Evolutionary conservation across 53 echinoderm and acorn worm genomes (phyloP).

Genomic region (Luidia sarsii): DNA sequence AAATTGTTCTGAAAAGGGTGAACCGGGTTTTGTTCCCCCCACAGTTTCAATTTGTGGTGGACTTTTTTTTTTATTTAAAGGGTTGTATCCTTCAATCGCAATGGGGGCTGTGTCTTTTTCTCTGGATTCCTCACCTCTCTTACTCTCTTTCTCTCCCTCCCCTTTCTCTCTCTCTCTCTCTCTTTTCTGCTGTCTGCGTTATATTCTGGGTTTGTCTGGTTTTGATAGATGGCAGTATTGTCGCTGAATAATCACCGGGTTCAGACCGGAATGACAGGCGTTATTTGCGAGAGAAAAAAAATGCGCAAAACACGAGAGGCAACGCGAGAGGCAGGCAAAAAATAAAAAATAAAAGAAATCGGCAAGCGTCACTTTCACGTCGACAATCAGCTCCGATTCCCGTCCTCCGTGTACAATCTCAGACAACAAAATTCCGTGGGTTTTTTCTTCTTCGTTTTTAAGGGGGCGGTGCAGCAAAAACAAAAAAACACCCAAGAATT

Average conservation of each 20-base stretch:
- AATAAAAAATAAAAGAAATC: not conserved
- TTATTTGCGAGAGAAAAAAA: not conserved
- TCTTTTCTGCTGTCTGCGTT: too few relatives aligned
- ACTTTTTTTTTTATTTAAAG: too few relatives aligned
- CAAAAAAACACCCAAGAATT: too few relatives aligned
- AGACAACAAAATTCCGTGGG: not conserved
- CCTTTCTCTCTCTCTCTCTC: too few relatives aligned
- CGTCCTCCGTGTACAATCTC: not conserved
- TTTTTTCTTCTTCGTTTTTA: too few relatives aligned
- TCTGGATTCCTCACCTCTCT: too few relatives aligned
- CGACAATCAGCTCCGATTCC: too few relatives aligned
- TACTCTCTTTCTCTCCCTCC: too few relatives aligned
- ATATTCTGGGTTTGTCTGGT: not conserved
- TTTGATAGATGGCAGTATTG: slow-evolving; percentile 30
- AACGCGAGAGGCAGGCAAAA: not conserved
- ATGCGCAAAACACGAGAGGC: not conserved
- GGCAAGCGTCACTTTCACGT: too few relatives aligned
- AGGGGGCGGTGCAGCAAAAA: too few relatives aligned
- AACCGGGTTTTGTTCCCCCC: not conserved
- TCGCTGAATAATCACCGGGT: slow-evolving; percentile 11
- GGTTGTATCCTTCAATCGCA: slow-evolving; percentile 2
- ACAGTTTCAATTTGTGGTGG: slow-evolving; percentile 24
- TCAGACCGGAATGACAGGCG: slow-evolving; percentile 4
- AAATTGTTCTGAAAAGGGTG: not conserved
- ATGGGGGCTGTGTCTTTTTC: too few relatives aligned